phyloP scores from a whole-genome alignment of 2,113 vertebrate species.

The Sturnus vulgaris region DNA sequence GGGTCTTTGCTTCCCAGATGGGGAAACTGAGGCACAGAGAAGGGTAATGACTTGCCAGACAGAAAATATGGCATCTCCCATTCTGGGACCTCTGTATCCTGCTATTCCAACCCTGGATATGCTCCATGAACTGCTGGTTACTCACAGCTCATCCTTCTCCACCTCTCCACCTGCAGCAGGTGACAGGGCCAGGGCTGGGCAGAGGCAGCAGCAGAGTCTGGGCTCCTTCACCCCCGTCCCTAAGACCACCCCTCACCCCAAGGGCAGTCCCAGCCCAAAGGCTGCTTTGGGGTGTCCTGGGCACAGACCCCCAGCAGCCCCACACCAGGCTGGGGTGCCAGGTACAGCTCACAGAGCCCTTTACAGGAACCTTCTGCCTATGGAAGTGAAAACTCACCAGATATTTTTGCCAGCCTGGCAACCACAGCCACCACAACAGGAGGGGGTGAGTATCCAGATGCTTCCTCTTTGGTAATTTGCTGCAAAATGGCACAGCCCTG shows the following conservation, averaged over 20 bases:
- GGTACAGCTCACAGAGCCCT: neutral
- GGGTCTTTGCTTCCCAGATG: neutral
- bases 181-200: neutral
- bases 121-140: neutral
- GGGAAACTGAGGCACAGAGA: conserved; percentile 16
- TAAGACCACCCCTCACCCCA: neutral
- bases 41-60: neutral
- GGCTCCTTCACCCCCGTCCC: neutral
- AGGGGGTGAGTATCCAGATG: neutral
- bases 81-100: neutral
- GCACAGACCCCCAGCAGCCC: neutral
- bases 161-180: neutral
- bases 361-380: neutral
- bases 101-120: neutral
- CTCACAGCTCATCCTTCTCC: neutral
- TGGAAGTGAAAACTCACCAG: neutral
- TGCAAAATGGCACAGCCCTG: neutral
- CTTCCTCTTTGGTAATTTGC: conserved; percentile 19
- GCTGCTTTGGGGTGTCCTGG: neutral
- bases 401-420: neutral
- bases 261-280: neutral
- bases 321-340: rapidly evolving
- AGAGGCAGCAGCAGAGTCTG: neutral
- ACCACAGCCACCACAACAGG: neutral
- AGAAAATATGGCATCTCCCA: neutral